Evolutionary conservation across 2,888 invertebrate species (phyloP).

Genomic region (Meghimatium bilineatum): DNA sequence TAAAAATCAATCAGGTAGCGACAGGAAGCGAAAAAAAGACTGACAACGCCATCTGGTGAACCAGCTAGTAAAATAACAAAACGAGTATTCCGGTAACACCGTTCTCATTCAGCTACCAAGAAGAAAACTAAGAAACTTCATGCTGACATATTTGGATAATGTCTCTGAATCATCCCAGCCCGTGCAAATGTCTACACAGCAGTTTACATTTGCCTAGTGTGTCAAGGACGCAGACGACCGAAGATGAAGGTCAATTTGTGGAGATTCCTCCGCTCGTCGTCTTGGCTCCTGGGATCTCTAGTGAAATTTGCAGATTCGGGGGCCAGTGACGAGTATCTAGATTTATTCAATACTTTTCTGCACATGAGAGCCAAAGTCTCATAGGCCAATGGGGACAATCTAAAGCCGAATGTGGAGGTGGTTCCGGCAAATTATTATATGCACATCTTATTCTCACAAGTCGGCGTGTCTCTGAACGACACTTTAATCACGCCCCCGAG

Average conservation of each 20-base stretch:
- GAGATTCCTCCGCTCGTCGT: not conserved
- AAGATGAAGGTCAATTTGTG: constrained; percentile 4
- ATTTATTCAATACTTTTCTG: not conserved
- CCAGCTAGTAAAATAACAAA: not conserved
- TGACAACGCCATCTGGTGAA: not conserved
- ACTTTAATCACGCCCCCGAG: no score
- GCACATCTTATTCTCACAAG: no score
- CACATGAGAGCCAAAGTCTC: not conserved
- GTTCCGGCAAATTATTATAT: no score
- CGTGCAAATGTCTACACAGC: no score
- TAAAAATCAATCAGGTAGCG: not conserved
- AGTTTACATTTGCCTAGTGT: no score
- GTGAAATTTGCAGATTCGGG: not conserved
- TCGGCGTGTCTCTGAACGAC: no score
- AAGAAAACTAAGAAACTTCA: no score
- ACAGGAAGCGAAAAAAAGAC: not conserved
- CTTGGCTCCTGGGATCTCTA: not conserved
- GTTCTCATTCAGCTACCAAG: no score
- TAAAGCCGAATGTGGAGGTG: no score
- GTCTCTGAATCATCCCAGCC: no score
- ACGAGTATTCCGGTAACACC: not conserved
- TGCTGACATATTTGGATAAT: no score
- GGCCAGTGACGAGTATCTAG: not conserved
- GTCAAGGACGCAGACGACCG: no score
- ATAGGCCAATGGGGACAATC: not conserved